These are phyloP conservation scores for Microplitis mediator DNA, from an alignment of 1,140 invertebrate species.

Conservation along the genomic window DNA sequence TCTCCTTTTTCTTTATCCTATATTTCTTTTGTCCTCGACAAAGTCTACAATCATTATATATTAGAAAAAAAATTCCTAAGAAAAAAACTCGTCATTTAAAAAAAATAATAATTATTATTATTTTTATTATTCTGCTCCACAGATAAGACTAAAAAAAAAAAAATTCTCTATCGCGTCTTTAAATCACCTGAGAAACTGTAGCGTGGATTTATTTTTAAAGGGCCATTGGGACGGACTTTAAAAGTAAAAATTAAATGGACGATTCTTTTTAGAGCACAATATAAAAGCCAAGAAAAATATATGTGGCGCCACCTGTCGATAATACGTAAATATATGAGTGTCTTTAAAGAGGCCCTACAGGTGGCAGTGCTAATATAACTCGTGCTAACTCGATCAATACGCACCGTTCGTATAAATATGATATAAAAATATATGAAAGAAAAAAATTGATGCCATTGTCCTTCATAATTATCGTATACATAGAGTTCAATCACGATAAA, in stretches of 20 bases:
- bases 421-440: background rate
- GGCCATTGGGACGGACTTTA: background rate
- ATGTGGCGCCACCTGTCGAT: conserved; percentile 32
- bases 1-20: background rate
- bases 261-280: background rate
- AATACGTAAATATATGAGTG: conserved; percentile 9
- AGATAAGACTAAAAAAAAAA: too few species aligned
- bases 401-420: conserved; percentile 23
- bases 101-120: too few species aligned
- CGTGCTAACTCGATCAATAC: background rate
- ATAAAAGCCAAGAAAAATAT: conserved; percentile 6
- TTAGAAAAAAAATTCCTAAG: background rate
- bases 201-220: background rate
- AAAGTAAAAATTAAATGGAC: background rate
- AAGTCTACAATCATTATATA: background rate
- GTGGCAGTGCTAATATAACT: conserved; percentile 30
- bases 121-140: too few species aligned
- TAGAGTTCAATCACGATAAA: too few species aligned
- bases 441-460: background rate
- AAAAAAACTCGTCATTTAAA: too few species aligned
- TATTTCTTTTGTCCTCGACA: background rate
- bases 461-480: too few species aligned
- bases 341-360: conserved; percentile 33
- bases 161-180: background rate
- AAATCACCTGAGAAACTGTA: too few species aligned